Percentiles rank a stretch among this genome's conserved stretches.
These are phyloP conservation scores for Lumbricus terrestris DNA, from an alignment of 2,888 invertebrate genomes.

Conservation along the genomic window DNA sequence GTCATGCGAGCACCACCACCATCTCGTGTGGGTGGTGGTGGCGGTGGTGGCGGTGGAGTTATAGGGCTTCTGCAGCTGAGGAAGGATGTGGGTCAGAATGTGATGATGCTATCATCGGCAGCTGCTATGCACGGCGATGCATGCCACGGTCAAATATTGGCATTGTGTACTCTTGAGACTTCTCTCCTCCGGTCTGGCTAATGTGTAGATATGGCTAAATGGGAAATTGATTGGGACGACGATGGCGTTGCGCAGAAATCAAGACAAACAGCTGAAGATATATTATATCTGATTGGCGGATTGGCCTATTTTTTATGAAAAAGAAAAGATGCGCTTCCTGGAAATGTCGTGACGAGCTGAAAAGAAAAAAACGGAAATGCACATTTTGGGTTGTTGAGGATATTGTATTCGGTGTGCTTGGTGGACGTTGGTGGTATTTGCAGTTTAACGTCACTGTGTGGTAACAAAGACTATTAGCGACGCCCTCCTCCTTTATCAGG, in stretches of 20 bases:
- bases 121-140: too few relatives aligned
- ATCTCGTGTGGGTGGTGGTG: not conserved
- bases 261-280: not conserved
- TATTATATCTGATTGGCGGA: not conserved
- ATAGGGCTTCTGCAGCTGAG: too few relatives aligned
- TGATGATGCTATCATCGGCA: not conserved
- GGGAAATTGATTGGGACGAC: not conserved
- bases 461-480: too few relatives aligned
- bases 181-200: not conserved
- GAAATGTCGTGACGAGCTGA: not conserved
- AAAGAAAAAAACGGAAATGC: not conserved
- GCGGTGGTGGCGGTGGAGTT: too few relatives aligned
- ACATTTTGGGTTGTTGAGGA: too few relatives aligned
- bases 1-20: not conserved
- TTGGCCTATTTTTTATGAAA: not conserved
- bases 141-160: not conserved
- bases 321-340: not conserved
- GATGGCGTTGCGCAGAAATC: not conserved
- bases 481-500: too few relatives aligned
- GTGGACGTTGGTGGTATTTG: too few relatives aligned
- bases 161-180: not conserved
- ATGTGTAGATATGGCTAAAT: constrained; percentile 3
- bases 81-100: not conserved
- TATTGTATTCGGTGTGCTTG: too few relatives aligned
- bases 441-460: too few relatives aligned